Percentiles rank a stretch among this genome's conserved stretches.
Conservation (phyloP, 1,140 invertebrate genomes). For the silkworm (Bombyx mori) region DNA sequence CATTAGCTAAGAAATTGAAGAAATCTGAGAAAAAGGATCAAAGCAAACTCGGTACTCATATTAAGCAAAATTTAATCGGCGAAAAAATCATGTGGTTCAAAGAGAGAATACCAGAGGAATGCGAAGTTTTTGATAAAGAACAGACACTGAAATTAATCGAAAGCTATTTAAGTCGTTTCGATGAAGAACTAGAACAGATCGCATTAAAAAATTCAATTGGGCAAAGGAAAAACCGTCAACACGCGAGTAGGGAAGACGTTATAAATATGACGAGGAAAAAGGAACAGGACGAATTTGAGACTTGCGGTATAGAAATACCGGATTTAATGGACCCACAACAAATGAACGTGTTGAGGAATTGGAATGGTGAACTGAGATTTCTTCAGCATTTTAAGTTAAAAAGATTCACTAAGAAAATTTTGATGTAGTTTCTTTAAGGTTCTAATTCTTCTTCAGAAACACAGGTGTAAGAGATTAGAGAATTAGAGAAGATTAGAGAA, state of each 20-base stretch:
- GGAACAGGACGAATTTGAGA: slow-evolving; percentile 79
- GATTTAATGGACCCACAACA: slow-evolving; percentile 74
- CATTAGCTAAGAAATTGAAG: slow-evolving; percentile 77
- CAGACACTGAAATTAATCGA: slow-evolving; percentile 74
- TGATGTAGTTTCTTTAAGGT: slow-evolving; percentile 32
- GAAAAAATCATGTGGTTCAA: slow-evolving; percentile 83
- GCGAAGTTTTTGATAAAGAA: slow-evolving; percentile 70
- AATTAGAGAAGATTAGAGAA: too few relatives aligned
- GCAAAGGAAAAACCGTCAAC: slow-evolving; percentile 78
- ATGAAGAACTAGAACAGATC: slow-evolving; percentile 85
- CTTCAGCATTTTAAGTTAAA: slow-evolving; percentile 78
- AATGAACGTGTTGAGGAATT: slow-evolving; percentile 73
- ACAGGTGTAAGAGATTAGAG: too few relatives aligned
- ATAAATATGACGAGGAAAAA: slow-evolving; percentile 79
- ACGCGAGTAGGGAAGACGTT: slow-evolving; percentile 81
- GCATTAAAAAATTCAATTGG: slow-evolving; percentile 81
- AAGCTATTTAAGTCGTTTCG: slow-evolving; percentile 75
- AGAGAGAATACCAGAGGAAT: slow-evolving; percentile 72
- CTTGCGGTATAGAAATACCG: slow-evolving; percentile 81
- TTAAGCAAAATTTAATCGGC: slow-evolving; percentile 79
- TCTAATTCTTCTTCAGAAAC: too few relatives aligned
- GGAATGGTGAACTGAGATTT: slow-evolving; percentile 78
- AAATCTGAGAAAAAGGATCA: slow-evolving; percentile 76
- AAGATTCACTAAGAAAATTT: slow-evolving; percentile 71
- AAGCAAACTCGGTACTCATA: slow-evolving; percentile 73